Base-by-base conservation (phyloP, 2,888 invertebrate genomes). In the Diplolepis rosae region DNA sequence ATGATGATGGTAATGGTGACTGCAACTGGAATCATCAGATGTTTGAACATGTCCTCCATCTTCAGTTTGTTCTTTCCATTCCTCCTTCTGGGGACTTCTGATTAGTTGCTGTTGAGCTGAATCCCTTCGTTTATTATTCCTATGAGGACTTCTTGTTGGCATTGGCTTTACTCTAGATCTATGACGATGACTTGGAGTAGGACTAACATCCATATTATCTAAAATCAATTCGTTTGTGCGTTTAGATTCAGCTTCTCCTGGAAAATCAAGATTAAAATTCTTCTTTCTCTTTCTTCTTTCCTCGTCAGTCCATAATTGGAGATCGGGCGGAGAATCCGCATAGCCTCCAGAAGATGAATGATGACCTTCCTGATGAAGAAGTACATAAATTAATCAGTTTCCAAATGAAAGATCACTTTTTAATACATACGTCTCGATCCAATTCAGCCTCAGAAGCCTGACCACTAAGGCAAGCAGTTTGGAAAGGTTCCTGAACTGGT, bases 261-360 rank as follows among this genome's bases (percentile, higher is more conserved):
- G 90, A 89, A 95, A 92, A 83, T 96, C 95, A 76, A 95, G 89
- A 54, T 94, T 94, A 89, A 95, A 95, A 24, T 93, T 93, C 84
- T 93, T 94, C 89, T 93, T 94, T 83, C 93, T 92, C 72, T 93
- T 90, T 75, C 93, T 91, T 79, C 93, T 92, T 69, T 94, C 94
- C 76, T 95, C 95, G 71, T 93, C 92, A 54, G 92, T 90, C 91
- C 94, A 94, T 9, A 80, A 70, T 2, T 83, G 84, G 18, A 76
- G 73, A 42, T 88, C 87, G 0, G 88, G 86, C 0, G 88, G 87
- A 1, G 88, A 88, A 45, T 86, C 88, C 11, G 86, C 86, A 73
- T 88, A 88, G n/a, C 86, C 87, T 4, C 87, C 88, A 9, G 88
- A 87, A 0, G 88, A 87, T 18, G 87, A 86, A 22, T 84, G 84